Evolutionary conservation across 2,113 vertebrate genomes (phyloP).

Genomic region (Polypterus bichir): DNA sequence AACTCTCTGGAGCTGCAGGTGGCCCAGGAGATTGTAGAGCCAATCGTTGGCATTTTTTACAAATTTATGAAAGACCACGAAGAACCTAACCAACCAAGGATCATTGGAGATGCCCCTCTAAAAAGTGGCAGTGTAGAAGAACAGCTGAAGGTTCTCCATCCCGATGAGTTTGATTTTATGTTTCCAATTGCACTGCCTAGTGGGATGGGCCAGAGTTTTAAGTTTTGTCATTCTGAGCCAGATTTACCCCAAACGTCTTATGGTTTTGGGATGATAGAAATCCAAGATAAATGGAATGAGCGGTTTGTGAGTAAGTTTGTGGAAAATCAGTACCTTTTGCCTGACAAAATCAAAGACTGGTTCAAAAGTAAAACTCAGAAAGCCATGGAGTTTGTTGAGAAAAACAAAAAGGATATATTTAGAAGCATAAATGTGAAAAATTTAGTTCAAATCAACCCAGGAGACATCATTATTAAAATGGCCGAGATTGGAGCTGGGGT

Average conservation of each 20-base stretch:
- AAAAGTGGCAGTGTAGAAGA: background rate
- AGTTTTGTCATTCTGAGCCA: background rate
- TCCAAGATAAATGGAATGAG: background rate
- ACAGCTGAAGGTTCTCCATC: background rate
- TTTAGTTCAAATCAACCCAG: background rate
- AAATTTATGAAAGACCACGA: background rate
- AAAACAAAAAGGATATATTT: background rate
- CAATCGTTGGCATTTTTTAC: background rate
- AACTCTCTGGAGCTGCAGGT: background rate
- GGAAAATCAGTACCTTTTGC: background rate
- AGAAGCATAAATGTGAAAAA: background rate
- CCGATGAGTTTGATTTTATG: background rate
- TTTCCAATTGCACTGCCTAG: background rate
- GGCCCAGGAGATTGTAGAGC: background rate
- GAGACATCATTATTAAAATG: background rate
- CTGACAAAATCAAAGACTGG: background rate
- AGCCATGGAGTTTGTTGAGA: background rate
- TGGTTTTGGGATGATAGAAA: background rate
- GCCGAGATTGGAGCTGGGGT: background rate
- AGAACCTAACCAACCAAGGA: background rate
- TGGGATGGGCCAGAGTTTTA: background rate
- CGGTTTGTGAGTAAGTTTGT: background rate
- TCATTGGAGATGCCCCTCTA: background rate
- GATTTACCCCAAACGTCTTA: background rate
- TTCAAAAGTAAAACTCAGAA: background rate